Evolutionary conservation across 2,113 vertebrate species (phyloP), one percentile per base, ranked within the genome.

Genomic region (Natator depressus): DNA sequence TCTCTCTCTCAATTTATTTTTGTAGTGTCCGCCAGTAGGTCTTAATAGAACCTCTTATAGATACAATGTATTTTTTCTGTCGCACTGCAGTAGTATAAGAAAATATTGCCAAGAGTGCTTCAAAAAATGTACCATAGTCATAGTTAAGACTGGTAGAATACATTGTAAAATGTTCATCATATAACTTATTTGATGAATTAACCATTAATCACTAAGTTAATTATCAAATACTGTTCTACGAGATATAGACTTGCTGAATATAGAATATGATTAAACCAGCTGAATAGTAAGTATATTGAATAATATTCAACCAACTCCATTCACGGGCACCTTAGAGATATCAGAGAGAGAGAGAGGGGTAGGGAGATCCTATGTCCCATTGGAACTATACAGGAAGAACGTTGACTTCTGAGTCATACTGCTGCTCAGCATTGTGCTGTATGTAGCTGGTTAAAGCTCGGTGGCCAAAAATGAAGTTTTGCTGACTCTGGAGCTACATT

Each of bases 381-480:
- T 79, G 35, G 80, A 91, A 82, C 92, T 59, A 13, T 87, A 8
- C 80, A 83, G 54, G 90, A 69, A 94, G 20, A 85, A 16, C 5
- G 13, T 11, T 9, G 31, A 29, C 72, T 93, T 89, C 62, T 86
- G 85, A 54, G 16, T n/a, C 80, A 54, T 82, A 72, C 53, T 90
- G 86, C 79, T 94, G 24, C 24, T 88, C 1, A 85, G 55, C 0
- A 0, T 95, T 91, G 62, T 78, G 59, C 55, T 93, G 59, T 62
- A 96, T 91, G 35, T 86, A 92, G 86, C 46, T 91, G 65, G 78
- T 50, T 91, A 81, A 93, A 80, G 0, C 12, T 94, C 59, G 92
- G 50, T 49, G 91, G 50, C 29, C 85, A 75, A 91, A 94, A 81
- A 90, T 79, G 38, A 92, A 16, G 16, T 95, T 94, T 92, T 92